A percentile compares a stretch with the other conserved stretches of the same genome.
Conservation (phyloP, 1,140 invertebrate species). For the Pentalonia nigronervosa region DNA sequence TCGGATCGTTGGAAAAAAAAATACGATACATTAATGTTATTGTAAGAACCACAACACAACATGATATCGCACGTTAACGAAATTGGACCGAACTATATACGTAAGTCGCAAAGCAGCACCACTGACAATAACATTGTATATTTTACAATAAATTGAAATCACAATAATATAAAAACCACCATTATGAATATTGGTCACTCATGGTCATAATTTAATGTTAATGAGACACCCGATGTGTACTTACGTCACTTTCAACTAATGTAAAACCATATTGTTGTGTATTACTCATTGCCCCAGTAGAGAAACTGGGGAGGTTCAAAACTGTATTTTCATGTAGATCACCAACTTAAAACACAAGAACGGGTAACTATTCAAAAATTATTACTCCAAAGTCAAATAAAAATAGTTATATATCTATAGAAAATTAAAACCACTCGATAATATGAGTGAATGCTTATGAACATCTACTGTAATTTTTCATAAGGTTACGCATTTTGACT, state of each 20-base stretch:
- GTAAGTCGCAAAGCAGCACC: background rate
- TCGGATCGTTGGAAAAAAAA: background rate
- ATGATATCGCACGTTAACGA: background rate
- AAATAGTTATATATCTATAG: no score
- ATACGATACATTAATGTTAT: background rate
- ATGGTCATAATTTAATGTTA: no score
- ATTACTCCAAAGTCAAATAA: background rate
- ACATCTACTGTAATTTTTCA: no score
- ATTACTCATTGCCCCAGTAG: background rate
- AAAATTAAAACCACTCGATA: no score
- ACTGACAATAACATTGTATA: no score
- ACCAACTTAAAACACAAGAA: background rate
- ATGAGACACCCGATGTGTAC: no score
- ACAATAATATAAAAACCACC: no score
- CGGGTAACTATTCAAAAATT: background rate
- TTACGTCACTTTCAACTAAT: background rate
- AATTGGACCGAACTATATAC: background rate
- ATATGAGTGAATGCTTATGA: no score
- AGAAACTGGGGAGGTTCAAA: background rate
- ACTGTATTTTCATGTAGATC: background rate
- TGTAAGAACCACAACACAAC: background rate
- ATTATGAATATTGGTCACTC: no score
- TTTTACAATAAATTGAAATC: no score
- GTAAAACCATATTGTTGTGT: background rate
- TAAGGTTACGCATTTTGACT: no score